phyloP scores from a whole-genome alignment of 2,797 vertebrate genomes.

The Rhinella marina region DNA sequence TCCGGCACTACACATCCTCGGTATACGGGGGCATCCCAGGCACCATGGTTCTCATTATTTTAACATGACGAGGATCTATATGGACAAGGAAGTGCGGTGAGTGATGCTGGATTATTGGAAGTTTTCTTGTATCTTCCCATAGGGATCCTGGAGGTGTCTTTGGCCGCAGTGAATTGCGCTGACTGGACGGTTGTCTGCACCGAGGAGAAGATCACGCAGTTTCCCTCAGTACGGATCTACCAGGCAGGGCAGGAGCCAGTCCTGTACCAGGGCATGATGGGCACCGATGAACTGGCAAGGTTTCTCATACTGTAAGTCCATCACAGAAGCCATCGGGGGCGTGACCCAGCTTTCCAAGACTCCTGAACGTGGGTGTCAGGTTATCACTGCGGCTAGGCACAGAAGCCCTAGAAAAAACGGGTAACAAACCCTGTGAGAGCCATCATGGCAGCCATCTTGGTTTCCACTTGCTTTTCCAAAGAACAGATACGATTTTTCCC shows the following conservation, averaged over 20 bases:
- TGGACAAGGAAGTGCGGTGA: not conserved
- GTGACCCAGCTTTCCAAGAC: no score
- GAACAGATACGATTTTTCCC: not conserved
- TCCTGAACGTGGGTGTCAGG: not conserved
- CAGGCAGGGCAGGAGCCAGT: constrained; percentile 68
- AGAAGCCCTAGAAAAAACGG: not conserved
- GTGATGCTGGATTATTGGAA: not conserved
- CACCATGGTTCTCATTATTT: no score
- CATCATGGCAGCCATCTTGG: not conserved
- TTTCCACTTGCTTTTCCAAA: not conserved
- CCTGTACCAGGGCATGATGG: constrained; percentile 85
- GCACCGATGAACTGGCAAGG: constrained; percentile 76
- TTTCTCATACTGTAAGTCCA: constrained; percentile 88
- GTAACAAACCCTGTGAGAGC: not conserved
- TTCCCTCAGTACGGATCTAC: constrained; percentile 81
- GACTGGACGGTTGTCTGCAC: constrained; percentile 87
- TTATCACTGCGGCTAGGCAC: not conserved
- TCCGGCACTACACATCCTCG: no score
- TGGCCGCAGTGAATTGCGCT: constrained; percentile 83
- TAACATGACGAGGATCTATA: no score
- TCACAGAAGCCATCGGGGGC: not conserved
- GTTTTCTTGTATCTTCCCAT: not conserved
- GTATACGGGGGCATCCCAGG: no score
- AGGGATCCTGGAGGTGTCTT: constrained; percentile 67
- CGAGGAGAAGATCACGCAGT: constrained; percentile 79